phyloP scores from a whole-genome alignment of 2,888 invertebrate species.

The Hydrotaea cyrtoneurina region DNA sequence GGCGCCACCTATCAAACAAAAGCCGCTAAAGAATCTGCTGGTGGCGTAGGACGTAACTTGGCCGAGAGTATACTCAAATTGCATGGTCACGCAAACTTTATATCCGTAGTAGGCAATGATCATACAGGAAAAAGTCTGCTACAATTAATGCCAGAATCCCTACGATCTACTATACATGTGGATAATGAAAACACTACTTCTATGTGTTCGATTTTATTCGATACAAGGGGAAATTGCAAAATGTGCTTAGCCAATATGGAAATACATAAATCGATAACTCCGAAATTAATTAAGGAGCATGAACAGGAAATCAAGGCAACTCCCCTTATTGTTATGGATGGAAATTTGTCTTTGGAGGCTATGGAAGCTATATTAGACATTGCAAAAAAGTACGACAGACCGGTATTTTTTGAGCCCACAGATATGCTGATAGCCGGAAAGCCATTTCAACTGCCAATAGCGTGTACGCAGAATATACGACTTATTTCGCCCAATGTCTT shows the following conservation, averaged over 20 bases:
- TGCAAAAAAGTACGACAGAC: slow-evolving; percentile 84
- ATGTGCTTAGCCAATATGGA: slow-evolving; percentile 93
- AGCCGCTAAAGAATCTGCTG: slow-evolving; percentile 86
- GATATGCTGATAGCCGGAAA: slow-evolving; percentile 89
- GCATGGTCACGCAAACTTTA: slow-evolving; percentile 84
- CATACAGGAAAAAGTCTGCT: slow-evolving; percentile 80
- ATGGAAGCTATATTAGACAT: slow-evolving; percentile 85
- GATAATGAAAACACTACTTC: slow-evolving; percentile 82
- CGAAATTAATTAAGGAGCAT: slow-evolving; percentile 85
- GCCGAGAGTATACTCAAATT: slow-evolving; percentile 92
- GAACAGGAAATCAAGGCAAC: slow-evolving; percentile 84
- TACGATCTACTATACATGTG: slow-evolving; percentile 75
- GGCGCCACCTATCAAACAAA: slow-evolving; percentile 89
- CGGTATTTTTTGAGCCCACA: slow-evolving; percentile 96
- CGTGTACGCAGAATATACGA: slow-evolving; percentile 76
- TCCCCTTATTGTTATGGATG: slow-evolving; percentile 91
- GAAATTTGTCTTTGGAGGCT: slow-evolving; percentile 87
- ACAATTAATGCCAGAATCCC: slow-evolving; percentile 77
- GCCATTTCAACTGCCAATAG: slow-evolving; percentile 84
- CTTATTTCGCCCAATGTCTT: slow-evolving; percentile 90
- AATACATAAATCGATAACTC: slow-evolving; percentile 87
- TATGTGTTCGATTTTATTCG: slow-evolving; percentile 89
- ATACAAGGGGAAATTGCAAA: slow-evolving; percentile 88
- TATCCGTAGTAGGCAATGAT: slow-evolving; percentile 91
- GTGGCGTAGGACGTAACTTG: slow-evolving; percentile 96